Evolutionary conservation across 2,888 invertebrate genomes (phyloP).

Genomic region (Drosophila prostipennis): DNA sequence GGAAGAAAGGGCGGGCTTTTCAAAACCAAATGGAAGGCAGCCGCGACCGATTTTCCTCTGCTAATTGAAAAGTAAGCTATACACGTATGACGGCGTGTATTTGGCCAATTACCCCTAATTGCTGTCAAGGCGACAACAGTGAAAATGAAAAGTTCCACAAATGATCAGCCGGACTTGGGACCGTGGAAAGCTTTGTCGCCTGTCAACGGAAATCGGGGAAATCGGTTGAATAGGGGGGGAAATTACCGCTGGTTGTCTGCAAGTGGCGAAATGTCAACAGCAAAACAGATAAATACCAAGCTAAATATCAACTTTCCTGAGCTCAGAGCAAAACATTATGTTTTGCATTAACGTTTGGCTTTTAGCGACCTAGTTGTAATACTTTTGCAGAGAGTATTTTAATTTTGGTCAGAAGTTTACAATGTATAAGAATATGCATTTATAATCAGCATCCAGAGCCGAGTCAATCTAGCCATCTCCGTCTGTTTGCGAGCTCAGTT

Average conservation of each 20-base stretch:
- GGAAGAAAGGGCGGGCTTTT: not conserved
- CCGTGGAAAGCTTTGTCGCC: conserved; percentile 37
- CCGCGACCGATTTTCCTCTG: conserved; percentile 33
- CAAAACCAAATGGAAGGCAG: conserved; percentile 5
- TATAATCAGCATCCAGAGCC: no score
- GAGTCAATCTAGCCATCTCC: no score
- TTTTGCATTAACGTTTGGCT: conserved; percentile 5
- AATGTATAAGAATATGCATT: no score
- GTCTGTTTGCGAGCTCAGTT: no score
- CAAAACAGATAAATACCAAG: conserved; percentile 30
- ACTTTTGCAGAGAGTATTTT: not conserved
- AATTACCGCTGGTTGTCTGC: not conserved
- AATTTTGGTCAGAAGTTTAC: no score
- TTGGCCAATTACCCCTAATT: conserved; percentile 61
- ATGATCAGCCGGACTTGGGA: conserved; percentile 40
- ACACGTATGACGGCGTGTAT: conserved; percentile 21
- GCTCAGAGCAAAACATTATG: conserved; percentile 10
- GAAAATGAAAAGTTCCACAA: conserved; percentile 49
- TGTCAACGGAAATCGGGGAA: not conserved
- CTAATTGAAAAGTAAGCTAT: conserved; percentile 52
- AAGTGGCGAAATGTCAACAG: conserved; percentile 34
- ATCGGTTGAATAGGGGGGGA: not conserved
- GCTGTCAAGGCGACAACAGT: conserved; percentile 64
- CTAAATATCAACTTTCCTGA: conserved; percentile 28
- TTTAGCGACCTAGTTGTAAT: conserved; percentile 8